These are phyloP conservation scores for Anoplius nigerrimus DNA, from an alignment of 2,888 invertebrate genomes.

Conservation along the genomic window DNA sequence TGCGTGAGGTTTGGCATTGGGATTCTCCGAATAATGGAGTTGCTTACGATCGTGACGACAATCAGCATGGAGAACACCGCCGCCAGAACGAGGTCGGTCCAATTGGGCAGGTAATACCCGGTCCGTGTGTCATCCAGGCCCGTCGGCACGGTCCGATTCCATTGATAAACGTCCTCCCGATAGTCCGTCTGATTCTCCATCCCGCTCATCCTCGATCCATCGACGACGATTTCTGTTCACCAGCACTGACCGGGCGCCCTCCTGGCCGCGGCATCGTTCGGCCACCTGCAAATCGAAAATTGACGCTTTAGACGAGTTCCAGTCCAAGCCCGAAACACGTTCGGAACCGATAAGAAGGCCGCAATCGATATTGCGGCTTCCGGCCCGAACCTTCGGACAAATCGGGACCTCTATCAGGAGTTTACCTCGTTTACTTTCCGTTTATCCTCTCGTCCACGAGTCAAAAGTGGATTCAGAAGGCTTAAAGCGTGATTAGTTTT, in stretches of 20 bases:
- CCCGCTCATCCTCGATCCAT: conserved; percentile 54
- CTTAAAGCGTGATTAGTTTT: too few species aligned
- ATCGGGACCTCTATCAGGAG: too few species aligned
- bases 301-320: too few species aligned
- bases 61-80: conserved; percentile 70
- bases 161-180: conserved; percentile 50
- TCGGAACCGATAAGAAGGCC: too few species aligned
- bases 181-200: conserved; percentile 58
- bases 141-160: conserved; percentile 44
- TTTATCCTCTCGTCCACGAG: too few species aligned
- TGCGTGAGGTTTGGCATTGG: too few species aligned
- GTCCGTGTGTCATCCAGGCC: conserved; percentile 27
- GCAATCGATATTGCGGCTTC: too few species aligned
- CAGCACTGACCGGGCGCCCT: background rate
- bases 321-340: too few species aligned
- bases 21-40: background rate
- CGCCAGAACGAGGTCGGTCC: conserved; percentile 69
- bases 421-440: too few species aligned
- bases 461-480: too few species aligned
- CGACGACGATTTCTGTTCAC: conserved; percentile 41
- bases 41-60: conserved; percentile 72
- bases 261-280: background rate
- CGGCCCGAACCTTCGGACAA: too few species aligned
- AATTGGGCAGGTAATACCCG: conserved; percentile 60
- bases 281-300: background rate